Conservation (phyloP, 2,797 vertebrate species). For the Mallotus villosus region DNA sequence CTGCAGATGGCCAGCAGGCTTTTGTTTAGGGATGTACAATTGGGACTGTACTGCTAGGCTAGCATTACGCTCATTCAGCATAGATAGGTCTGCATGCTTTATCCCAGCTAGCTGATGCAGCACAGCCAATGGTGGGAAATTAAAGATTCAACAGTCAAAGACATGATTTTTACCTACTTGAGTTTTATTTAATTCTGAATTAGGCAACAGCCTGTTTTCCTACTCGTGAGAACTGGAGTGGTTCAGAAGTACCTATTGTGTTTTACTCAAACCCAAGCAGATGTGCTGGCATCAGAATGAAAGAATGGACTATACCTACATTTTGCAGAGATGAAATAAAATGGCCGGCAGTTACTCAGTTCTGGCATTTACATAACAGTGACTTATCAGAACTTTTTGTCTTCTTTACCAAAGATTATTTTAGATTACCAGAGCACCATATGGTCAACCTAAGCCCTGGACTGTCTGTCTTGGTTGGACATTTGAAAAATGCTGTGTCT, state of each 20-base stretch:
- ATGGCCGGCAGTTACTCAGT: neutral
- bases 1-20: constrained; percentile 42
- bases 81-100: neutral
- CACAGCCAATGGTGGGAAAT: constrained; percentile 8
- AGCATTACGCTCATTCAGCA: constrained; percentile 18
- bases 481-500: constrained; percentile 25
- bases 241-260: too few relatives aligned
- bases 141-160: too few relatives aligned
- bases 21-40: constrained; percentile 31
- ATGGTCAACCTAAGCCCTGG: constrained; percentile 30
- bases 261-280: too few relatives aligned
- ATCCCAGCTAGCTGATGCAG: constrained; percentile 4
- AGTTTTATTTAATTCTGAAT: too few relatives aligned
- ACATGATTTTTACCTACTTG: too few relatives aligned
- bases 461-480: constrained; percentile 15
- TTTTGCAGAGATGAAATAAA: neutral
- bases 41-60: constrained; percentile 28
- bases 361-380: constrained; percentile 26
- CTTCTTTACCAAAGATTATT: constrained; percentile 41
- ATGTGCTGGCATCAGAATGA: constrained; percentile 1
- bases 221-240: too few relatives aligned
- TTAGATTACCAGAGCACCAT: constrained; percentile 36
- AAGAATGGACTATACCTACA: neutral
- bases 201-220: too few relatives aligned
- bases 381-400: constrained; percentile 20